A percentile compares a stretch with the other conserved stretches of the same genome.
Evolutionary conservation across 2,113 vertebrate genomes (phyloP).

Genomic region (Sander lucioperca): DNA sequence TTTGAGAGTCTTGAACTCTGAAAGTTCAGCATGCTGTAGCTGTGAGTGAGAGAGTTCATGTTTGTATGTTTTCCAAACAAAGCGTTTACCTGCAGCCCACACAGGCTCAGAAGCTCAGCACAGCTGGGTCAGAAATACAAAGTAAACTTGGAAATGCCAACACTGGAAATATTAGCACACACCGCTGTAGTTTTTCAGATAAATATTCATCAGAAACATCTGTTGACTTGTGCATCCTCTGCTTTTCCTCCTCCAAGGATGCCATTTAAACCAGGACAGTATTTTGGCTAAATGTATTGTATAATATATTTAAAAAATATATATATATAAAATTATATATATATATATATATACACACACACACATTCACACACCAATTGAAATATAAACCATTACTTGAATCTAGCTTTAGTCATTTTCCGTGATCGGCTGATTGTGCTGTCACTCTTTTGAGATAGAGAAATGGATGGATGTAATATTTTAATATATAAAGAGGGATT

Average conservation of each 20-base stretch:
- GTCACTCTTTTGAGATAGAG: slow-evolving; percentile 20
- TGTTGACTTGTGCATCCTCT: slow-evolving; percentile 2
- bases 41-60: not conserved
- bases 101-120: not conserved
- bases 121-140: not conserved
- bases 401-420: slow-evolving; percentile 8
- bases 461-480: not conserved
- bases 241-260: slow-evolving; percentile 8
- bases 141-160: not conserved
- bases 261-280: slow-evolving; percentile 49
- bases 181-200: slow-evolving; percentile 2
- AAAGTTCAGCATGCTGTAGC: not conserved
- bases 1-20: not conserved
- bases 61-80: not conserved
- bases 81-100: slow-evolving; percentile 10
- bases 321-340: not conserved
- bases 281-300: slow-evolving; percentile 33
- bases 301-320: not conserved
- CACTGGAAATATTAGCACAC: slow-evolving; percentile 2
- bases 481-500: slow-evolving; percentile 1
- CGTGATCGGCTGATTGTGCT: slow-evolving; percentile 6
- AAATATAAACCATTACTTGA: slow-evolving; percentile 46
- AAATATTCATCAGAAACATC: slow-evolving; percentile 2
- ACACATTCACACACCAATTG: not conserved
- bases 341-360: not conserved